Evolutionary conservation across 2,888 invertebrate genomes (phyloP).

Genomic region (Trachelus tabidus): DNA sequence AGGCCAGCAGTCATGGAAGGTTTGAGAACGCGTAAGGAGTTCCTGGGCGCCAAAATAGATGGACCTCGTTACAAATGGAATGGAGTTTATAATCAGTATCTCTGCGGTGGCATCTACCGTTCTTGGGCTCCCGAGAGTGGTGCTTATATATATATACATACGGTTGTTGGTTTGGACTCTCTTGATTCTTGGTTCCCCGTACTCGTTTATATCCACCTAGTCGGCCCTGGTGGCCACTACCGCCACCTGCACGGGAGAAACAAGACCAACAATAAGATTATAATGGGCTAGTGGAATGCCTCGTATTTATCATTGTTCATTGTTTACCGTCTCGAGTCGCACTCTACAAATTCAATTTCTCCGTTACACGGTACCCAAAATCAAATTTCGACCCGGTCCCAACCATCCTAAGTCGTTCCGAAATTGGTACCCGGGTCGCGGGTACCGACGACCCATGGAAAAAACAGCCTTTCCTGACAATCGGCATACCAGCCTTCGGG

Average conservation of each 20-base stretch:
- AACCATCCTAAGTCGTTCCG: background rate
- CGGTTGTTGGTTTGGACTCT: constrained; percentile 26
- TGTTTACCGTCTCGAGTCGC: constrained; percentile 47
- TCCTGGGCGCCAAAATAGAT: constrained; percentile 63
- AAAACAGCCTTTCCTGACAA: background rate
- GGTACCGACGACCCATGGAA: background rate
- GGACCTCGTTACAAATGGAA: constrained; percentile 66
- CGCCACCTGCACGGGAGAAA: constrained; percentile 55
- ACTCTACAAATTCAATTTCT: background rate
- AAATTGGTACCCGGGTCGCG: background rate
- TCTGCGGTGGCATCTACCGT: constrained; percentile 58
- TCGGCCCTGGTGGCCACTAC: constrained; percentile 27
- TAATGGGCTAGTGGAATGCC: constrained; percentile 56
- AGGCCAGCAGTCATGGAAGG: constrained; percentile 25
- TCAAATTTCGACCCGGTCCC: background rate
- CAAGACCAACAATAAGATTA: constrained; percentile 61
- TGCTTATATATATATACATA: background rate
- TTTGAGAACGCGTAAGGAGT: constrained; percentile 33
- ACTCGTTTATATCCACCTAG: constrained; percentile 57
- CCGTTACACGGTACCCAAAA: background rate
- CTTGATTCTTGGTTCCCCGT: constrained; percentile 51
- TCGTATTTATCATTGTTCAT: constrained; percentile 60
- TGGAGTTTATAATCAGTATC: constrained; percentile 65
- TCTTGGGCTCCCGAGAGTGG: constrained; percentile 29
- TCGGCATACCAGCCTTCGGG: background rate